phyloP scores from a whole-genome alignment of 2,113 vertebrate genomes.

The Ailuropoda melanoleuca region DNA sequence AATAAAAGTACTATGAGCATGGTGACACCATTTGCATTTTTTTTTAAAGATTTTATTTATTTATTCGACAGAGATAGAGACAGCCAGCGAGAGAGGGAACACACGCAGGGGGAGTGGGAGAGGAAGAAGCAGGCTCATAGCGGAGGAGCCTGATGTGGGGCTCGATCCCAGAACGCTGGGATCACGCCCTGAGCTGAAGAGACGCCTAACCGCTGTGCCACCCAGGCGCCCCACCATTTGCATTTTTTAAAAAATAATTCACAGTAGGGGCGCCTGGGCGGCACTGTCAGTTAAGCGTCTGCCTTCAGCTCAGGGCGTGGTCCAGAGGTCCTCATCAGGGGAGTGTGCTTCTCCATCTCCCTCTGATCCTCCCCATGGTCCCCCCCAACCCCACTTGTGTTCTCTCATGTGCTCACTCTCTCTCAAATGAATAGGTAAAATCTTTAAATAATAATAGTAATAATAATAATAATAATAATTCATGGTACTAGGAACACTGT shows the following conservation, averaged over 20 bases:
- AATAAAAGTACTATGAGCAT: neutral
- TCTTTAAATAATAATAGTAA: neutral
- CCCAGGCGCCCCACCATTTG: too few species aligned
- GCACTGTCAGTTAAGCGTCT: neutral
- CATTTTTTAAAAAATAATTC: neutral
- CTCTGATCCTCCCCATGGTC: neutral
- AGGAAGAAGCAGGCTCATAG: too few species aligned
- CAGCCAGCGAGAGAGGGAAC: too few species aligned
- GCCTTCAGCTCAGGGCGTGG: neutral
- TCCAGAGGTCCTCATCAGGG: neutral
- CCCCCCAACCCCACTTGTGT: neutral
- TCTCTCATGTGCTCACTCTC: neutral
- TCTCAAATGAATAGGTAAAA: neutral
- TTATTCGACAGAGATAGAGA: too few species aligned
- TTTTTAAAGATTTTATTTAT: too few species aligned
- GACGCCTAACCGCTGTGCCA: too few species aligned
- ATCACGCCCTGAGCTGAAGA: too few species aligned
- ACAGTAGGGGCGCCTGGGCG: neutral
- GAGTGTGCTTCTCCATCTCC: neutral
- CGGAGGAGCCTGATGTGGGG: too few species aligned
- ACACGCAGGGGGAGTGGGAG: too few species aligned
- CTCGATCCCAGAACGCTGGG: too few species aligned
- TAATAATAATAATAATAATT: neutral
- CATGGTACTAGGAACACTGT: neutral
- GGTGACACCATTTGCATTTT: neutral